phyloP scores from a whole-genome alignment of 2,888 invertebrate species.

The Tuberolachnus salignus region DNA sequence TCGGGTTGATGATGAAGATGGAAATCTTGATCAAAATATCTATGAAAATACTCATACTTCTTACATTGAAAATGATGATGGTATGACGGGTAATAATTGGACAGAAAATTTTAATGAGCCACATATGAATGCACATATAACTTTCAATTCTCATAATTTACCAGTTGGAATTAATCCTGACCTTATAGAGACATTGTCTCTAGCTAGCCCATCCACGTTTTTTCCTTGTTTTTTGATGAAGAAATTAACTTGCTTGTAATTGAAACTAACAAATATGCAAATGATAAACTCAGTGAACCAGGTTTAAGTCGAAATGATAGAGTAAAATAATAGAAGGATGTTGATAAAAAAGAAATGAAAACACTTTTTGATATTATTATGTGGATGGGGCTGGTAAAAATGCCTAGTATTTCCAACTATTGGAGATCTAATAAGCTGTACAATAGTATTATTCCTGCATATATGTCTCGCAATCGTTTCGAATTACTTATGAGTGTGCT shows the following conservation, averaged over 20 bases:
- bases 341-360: constrained; percentile 16
- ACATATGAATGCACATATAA: constrained; percentile 5
- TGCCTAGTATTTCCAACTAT: neutral
- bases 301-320: neutral
- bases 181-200: constrained; percentile 6
- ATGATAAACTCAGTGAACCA: constrained; percentile 4
- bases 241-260: constrained; percentile 21
- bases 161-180: constrained; percentile 9
- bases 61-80: no score
- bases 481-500: constrained; percentile 2
- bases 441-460: neutral
- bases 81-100: constrained; percentile 2
- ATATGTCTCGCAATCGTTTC: constrained; percentile 18
- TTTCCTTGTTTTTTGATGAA: constrained; percentile 25
- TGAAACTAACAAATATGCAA: constrained; percentile 34
- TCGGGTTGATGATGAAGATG: no score
- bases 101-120: neutral
- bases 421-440: constrained; percentile 5
- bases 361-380: constrained; percentile 6
- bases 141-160: neutral
- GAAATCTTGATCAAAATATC: no score
- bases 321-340: constrained; percentile 2
- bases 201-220: neutral
- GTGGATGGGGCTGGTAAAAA: neutral
- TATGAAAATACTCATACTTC: no score